These are phyloP conservation scores for Heptranchias perlo DNA, from an alignment of 2,113 vertebrate genomes.

Conservation along the genomic window DNA sequence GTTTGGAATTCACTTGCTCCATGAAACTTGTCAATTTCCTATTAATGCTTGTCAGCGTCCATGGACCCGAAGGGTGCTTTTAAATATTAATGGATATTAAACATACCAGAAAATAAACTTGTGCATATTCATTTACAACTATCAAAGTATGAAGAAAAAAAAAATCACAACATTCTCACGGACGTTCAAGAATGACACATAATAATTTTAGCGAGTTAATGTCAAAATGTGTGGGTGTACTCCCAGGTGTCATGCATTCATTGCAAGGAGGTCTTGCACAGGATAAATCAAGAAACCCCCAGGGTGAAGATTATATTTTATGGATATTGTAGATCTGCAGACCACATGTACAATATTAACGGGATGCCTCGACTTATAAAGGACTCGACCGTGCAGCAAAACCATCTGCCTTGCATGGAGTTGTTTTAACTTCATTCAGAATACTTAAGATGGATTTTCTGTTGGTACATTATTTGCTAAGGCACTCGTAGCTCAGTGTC, in stretches of 20 bases:
- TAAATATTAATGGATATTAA: neutral
- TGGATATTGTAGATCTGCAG: conserved; percentile 14
- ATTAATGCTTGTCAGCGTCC: neutral
- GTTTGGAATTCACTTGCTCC: neutral
- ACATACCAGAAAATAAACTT: neutral
- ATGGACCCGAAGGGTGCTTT: neutral
- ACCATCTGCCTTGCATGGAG: conserved; percentile 19
- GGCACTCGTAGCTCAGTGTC: neutral
- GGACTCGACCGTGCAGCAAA: conserved; percentile 17
- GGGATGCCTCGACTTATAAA: conserved; percentile 16
- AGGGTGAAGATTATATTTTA: conserved; percentile 21
- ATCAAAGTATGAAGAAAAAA: neutral
- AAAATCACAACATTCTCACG: neutral
- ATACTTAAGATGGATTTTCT: conserved; percentile 30
- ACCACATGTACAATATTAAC: conserved; percentile 37
- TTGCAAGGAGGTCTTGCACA: neutral
- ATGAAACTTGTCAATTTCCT: neutral
- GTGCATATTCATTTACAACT: neutral
- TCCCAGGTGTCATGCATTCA: conserved; percentile 21
- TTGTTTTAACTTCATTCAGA: conserved; percentile 10
- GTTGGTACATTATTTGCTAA: conserved; percentile 19
- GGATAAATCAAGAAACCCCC: neutral
- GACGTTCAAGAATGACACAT: neutral
- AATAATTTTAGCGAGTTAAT: conserved; percentile 1
- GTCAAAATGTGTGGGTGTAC: conserved; percentile 3